A percentile compares a stretch with the other conserved stretches of the same genome.
These are phyloP conservation scores for Stenotaenia linearis DNA, from an alignment of 2,888 invertebrate species.

Conservation along the genomic window DNA sequence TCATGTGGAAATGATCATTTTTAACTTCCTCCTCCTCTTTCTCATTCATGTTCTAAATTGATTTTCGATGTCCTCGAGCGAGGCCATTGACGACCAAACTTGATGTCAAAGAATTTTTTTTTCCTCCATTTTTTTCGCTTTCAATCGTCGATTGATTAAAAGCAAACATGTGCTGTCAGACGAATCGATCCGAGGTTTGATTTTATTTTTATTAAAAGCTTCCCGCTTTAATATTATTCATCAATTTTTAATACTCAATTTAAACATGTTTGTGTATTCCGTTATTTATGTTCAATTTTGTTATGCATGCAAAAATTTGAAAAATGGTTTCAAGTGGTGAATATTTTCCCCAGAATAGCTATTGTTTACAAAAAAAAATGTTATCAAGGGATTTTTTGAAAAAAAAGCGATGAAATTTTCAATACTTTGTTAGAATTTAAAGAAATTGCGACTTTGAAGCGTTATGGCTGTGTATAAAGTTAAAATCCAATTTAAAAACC, in stretches of 20 bases:
- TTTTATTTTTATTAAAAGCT: not conserved
- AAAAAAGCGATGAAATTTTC: not conserved
- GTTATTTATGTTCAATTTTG: not conserved
- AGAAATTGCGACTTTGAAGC: not conserved
- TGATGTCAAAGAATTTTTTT: not conserved
- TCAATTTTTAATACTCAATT: not conserved
- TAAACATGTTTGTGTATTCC: not conserved
- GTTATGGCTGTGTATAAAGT: no score
- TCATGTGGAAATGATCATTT: conserved; percentile 26
- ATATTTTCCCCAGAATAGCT: not conserved
- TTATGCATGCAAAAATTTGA: not conserved
- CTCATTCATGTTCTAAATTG: conserved; percentile 23
- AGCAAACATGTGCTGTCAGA: not conserved
- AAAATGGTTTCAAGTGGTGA: not conserved
- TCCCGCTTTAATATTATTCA: not conserved
- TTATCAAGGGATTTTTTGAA: not conserved
- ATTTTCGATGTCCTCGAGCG: conserved; percentile 20
- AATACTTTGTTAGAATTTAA: not conserved
- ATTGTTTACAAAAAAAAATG: not conserved
- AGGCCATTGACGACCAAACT: conserved; percentile 20
- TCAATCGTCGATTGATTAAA: not conserved
- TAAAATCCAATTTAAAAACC: no score
- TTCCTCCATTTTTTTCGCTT: not conserved
- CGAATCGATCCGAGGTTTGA: not conserved
- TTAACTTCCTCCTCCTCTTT: conserved; percentile 20